A percentile compares a stretch with the other conserved stretches of the same genome.
These are phyloP conservation scores for Phocoena phocoena DNA, from an alignment of 2,113 vertebrate genomes.

Conservation along the genomic window DNA sequence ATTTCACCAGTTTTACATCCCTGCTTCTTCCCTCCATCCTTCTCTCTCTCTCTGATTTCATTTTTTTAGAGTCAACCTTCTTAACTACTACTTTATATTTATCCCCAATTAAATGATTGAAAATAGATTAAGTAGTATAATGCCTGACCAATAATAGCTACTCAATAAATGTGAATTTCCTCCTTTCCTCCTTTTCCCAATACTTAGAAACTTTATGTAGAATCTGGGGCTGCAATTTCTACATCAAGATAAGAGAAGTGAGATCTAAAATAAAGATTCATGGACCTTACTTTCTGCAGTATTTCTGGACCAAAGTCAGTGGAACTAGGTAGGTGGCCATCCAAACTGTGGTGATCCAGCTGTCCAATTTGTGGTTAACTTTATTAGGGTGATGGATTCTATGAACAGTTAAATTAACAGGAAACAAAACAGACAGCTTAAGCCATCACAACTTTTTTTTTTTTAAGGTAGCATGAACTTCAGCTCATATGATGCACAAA, in stretches of 20 bases:
- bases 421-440: neutral
- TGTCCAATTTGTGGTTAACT: neutral
- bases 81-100: neutral
- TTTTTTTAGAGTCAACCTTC: neutral
- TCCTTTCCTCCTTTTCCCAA: neutral
- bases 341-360: neutral
- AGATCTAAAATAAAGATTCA: neutral
- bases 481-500: neutral
- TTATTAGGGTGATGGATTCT: neutral
- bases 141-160: neutral
- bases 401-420: neutral
- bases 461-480: neutral
- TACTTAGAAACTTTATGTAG: neutral
- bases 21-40: neutral
- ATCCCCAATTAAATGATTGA: neutral
- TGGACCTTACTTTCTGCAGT: neutral
- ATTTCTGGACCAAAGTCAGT: neutral
- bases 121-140: neutral
- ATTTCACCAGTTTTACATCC: neutral
- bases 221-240: neutral
- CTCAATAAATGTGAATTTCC: neutral
- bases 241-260: neutral
- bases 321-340: neutral
- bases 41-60: neutral
- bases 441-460: neutral